A percentile compares a stretch with the other conserved stretches of the same genome.
phyloP scores from a whole-genome alignment of 2,113 vertebrate species.

The Hepsetus odoe region DNA sequence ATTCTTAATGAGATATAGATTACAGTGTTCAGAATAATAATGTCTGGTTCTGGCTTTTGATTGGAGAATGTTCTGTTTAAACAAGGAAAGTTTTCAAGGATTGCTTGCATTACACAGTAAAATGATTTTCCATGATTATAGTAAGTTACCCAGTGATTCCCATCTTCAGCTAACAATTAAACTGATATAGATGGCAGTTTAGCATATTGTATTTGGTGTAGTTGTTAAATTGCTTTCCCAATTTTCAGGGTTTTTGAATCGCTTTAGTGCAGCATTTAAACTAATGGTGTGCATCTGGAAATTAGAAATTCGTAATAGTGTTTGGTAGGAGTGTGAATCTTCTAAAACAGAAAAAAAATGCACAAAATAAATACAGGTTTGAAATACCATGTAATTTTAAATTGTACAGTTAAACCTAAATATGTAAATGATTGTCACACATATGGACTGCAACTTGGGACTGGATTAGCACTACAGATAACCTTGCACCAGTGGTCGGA shows the following conservation, averaged over 20 bases:
- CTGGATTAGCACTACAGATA: no score
- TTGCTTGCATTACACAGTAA: not conserved
- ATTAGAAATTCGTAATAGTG: not conserved
- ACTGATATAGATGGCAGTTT: not conserved
- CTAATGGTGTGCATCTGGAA: not conserved
- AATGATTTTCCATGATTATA: not conserved
- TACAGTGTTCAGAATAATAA: not conserved
- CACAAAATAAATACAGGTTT: no score
- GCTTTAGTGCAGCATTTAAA: not conserved
- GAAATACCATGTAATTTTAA: not conserved
- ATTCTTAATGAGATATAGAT: no score
- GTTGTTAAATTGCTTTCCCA: not conserved
- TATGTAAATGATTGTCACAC: no score
- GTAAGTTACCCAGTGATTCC: not conserved
- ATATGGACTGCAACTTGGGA: no score
- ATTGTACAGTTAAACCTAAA: not conserved
- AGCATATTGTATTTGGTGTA: constrained; percentile 4
- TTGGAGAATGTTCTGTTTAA: no score
- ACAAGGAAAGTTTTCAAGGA: no score
- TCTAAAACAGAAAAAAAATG: not conserved
- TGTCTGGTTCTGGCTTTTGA: not conserved
- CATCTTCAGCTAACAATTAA: not conserved
- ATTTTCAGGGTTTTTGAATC: not conserved
- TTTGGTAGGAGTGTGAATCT: not conserved
- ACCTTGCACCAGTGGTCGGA: no score